phyloP scores from a whole-genome alignment of 2,888 invertebrate species.

The Carcina quercana region DNA sequence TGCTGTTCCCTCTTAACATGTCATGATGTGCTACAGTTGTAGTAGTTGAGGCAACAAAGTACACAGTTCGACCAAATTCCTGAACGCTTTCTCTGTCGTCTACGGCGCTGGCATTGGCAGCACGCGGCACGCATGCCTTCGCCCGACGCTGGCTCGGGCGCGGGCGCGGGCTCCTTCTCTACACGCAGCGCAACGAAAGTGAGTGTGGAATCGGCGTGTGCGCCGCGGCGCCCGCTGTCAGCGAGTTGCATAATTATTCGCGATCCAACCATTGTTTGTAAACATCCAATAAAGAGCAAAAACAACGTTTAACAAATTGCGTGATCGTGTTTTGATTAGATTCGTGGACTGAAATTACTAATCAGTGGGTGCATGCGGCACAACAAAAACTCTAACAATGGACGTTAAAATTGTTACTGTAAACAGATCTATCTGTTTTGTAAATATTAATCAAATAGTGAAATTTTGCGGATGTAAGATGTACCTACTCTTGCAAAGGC shows the following conservation, averaged over 20 bases:
- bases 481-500: too few relatives aligned
- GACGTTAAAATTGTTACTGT: too few relatives aligned
- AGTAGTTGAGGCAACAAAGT: conserved; percentile 22
- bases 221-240: conserved; percentile 48
- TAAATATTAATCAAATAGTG: too few relatives aligned
- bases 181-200: conserved; percentile 63
- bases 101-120: conserved; percentile 16
- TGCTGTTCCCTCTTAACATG: too few relatives aligned
- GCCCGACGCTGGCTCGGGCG: conserved; percentile 8
- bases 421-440: too few relatives aligned
- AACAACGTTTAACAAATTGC: conserved; percentile 44
- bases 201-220: conserved; percentile 36
- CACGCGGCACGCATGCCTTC: conserved; percentile 10
- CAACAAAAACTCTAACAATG: background rate
- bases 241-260: conserved; percentile 66
- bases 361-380: conserved; percentile 15
- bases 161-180: too few relatives aligned
- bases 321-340: conserved; percentile 55
- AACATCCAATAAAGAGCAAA: conserved; percentile 57
- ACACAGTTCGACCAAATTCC: conserved; percentile 60
- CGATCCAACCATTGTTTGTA: conserved; percentile 68
- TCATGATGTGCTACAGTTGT: background rate
- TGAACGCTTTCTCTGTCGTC: conserved; percentile 65
- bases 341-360: conserved; percentile 16
- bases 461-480: conserved; percentile 27